Evolutionary conservation across 2,888 invertebrate genomes (phyloP).

Genomic region (Pinctada fucata): DNA sequence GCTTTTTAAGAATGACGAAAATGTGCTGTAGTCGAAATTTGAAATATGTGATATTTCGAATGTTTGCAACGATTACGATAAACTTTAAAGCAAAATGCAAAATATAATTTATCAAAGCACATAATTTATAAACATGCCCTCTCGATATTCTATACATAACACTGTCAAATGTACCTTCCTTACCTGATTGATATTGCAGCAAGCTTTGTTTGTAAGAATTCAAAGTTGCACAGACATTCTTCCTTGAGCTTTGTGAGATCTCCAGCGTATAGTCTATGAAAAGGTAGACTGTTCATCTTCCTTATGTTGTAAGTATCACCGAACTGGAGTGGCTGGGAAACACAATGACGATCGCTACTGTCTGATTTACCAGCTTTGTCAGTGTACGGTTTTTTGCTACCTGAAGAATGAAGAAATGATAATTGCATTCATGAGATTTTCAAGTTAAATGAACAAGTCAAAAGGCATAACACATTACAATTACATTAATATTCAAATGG

Average conservation of each 20-base stretch:
- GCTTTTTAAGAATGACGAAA: too few species aligned
- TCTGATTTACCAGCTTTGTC: slow-evolving; percentile 48
- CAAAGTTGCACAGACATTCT: slow-evolving; percentile 67
- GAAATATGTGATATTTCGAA: too few species aligned
- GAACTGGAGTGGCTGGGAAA: slow-evolving; percentile 65
- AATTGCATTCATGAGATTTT: too few species aligned
- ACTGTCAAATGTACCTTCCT: not conserved
- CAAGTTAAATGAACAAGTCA: too few species aligned
- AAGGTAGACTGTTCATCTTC: slow-evolving; percentile 69
- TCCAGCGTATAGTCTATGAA: slow-evolving; percentile 57
- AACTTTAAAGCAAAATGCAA: too few species aligned
- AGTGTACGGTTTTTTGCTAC: slow-evolving; percentile 62
- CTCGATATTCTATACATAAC: too few species aligned
- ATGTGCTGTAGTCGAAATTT: too few species aligned
- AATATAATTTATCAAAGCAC: too few species aligned
- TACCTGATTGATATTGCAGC: slow-evolving; percentile 64
- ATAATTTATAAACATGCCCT: too few species aligned
- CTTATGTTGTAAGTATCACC: slow-evolving; percentile 67
- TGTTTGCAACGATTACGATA: too few species aligned
- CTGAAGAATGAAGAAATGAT: slow-evolving; percentile 42
- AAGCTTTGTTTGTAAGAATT: slow-evolving; percentile 68
- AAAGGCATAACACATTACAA: too few species aligned
- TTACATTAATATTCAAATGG: too few species aligned
- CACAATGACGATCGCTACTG: slow-evolving; percentile 61
- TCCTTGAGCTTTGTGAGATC: slow-evolving; percentile 58